These are phyloP conservation scores for Myrmecobius fasciatus DNA, from an alignment of 2,113 vertebrate species.

Conservation along the genomic window DNA sequence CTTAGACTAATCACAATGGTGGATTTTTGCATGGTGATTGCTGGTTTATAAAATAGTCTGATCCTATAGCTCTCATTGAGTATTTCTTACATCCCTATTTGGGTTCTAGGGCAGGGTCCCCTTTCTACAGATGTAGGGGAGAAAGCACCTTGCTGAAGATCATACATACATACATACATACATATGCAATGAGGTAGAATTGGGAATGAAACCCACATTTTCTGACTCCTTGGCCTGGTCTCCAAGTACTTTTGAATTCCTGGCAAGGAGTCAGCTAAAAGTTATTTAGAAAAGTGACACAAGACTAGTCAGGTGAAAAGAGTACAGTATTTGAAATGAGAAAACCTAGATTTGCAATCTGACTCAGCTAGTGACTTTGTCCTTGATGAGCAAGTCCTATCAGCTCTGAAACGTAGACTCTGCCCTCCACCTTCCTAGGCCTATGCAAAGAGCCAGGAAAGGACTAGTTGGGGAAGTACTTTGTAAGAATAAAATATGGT, in stretches of 20 bases:
- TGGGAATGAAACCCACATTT: background rate
- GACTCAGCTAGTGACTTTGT: background rate
- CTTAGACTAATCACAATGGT: background rate
- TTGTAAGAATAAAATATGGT: background rate
- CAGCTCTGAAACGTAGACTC: background rate
- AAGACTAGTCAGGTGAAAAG: background rate
- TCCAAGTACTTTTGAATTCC: background rate
- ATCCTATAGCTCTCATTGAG: background rate
- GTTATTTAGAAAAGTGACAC: background rate
- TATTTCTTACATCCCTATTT: background rate
- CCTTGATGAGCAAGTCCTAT: background rate
- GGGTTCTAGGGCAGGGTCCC: background rate
- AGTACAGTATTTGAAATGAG: background rate
- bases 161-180: background rate
- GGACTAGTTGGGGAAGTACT: background rate
- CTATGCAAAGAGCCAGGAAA: background rate
- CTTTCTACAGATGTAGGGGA: background rate
- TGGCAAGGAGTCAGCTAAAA: background rate
- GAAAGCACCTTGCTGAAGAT: background rate
- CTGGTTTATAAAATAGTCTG: background rate
- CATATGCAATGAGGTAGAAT: background rate
- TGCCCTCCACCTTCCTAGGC: background rate
- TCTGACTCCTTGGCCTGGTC: background rate
- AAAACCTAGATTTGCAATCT: background rate
- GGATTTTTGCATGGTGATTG: background rate